These are phyloP conservation scores for Nemopilema nomurai DNA, from an alignment of 30 jellyfish, hydroid and myxozoan genomes.

Conservation along the genomic window DNA sequence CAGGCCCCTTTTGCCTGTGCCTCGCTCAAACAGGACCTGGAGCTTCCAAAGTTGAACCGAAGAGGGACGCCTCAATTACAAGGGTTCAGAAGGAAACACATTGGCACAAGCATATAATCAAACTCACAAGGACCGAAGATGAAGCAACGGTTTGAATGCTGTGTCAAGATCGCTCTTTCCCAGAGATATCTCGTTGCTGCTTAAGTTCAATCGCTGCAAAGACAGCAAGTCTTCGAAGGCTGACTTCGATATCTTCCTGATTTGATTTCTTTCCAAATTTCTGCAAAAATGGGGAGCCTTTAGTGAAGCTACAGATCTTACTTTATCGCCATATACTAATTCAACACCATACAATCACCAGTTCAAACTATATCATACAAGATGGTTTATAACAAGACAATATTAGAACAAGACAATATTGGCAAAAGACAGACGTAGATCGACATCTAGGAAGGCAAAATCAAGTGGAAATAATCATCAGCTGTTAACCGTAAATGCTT, in stretches of 20 bases:
- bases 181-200: slow-evolving; percentile 76
- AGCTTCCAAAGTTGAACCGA: too few relatives aligned
- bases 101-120: neutral
- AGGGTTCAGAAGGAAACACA: too few relatives aligned
- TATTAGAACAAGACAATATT: too few relatives aligned
- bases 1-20: too few relatives aligned
- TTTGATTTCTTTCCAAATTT: slow-evolving; percentile 67
- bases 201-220: slow-evolving; percentile 58
- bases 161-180: slow-evolving; percentile 91
- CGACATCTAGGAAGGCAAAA: neutral
- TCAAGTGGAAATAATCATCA: neutral
- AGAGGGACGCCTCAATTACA: too few relatives aligned
- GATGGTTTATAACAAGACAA: too few relatives aligned
- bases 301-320: too few relatives aligned
- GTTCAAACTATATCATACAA: too few relatives aligned
- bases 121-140: slow-evolving; percentile 76
- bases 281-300: slow-evolving; percentile 39
- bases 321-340: neutral
- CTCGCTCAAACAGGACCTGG: too few relatives aligned
- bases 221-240: slow-evolving; percentile 80
- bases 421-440: too few relatives aligned
- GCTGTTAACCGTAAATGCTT: neutral
- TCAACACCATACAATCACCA: too few relatives aligned
- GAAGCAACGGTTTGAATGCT: slow-evolving; percentile 77
- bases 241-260: slow-evolving; percentile 58